Evolutionary conservation across 2,113 vertebrate species (phyloP), one percentile per base, ranked within the genome.

Genomic region (Psophia crepitans): DNA sequence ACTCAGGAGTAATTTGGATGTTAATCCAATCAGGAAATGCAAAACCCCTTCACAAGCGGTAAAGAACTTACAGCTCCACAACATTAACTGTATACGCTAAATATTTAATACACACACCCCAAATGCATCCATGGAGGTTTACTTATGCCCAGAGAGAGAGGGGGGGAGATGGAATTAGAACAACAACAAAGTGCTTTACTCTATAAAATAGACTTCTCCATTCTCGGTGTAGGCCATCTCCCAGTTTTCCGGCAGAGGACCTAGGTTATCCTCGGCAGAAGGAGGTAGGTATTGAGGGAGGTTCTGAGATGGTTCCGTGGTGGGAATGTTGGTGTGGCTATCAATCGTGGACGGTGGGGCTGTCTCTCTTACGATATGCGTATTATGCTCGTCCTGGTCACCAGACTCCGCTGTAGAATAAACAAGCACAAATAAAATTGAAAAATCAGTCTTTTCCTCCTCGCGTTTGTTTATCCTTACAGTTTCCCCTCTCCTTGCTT

Each of bases 171-270:
- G 44, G 48, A 66, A 81, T 35, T 8, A 74, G 41, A 90, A 73
- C 48, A 96, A 86, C 43, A 94, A 66, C 58, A 95, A 85, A 35
- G 95, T 92, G 97, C 98, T 97, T 98, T 98, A 99, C 99, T 99
- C 99, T 99, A 99, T 99, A 96, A 99, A 99, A 98, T 99, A 99
- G 99, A 99, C 99, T 99, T 99, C 99, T 98, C 99, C 99, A 12
- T 98, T 99, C 98, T 99, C 99, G 9, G 99, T 99, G 98, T 99
- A 99, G 97, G 99, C 99, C 99, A 99, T 99, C 99, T 99, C 99
- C 99, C 99, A 99, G 98, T 99, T 99, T 84, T 99, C 99, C 28
- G 99, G 99, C 98, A 99, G 98, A 98, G 99, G 99, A 98, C 99
- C 99, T 98, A 99, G 98, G 61, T 98, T 99, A 97, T 99, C 99